Percentiles rank a stretch among this genome's conserved stretches.
Conservation (phyloP, 2,113 vertebrate species). For the Echinops telfairi region DNA sequence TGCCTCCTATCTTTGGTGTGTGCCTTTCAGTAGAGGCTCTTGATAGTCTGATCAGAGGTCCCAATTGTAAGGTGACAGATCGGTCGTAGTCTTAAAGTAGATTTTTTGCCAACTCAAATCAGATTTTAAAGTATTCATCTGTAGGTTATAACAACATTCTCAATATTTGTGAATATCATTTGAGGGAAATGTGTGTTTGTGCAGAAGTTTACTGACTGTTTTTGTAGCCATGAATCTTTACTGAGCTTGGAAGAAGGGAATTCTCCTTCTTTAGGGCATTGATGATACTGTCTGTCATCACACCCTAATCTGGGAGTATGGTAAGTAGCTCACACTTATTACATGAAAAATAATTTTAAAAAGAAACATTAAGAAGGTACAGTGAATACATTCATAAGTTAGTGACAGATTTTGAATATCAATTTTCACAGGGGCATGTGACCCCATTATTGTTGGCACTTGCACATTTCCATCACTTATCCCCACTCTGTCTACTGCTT, state of each 20-base stretch:
- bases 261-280: not conserved
- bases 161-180: constrained; percentile 14
- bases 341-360: not conserved
- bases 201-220: not conserved
- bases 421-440: not conserved
- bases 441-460: not conserved
- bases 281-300: not conserved
- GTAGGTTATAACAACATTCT: not conserved
- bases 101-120: constrained; percentile 4
- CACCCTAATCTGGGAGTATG: not conserved
- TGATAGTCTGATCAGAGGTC: not conserved
- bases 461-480: not conserved
- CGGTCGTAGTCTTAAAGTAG: not conserved
- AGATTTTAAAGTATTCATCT: constrained; percentile 6
- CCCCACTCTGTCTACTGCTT: not conserved
- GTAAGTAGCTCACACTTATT: too few species aligned
- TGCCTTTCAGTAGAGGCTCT: constrained; percentile 5
- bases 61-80: not conserved
- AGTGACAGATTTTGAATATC: not conserved
- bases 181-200: not conserved
- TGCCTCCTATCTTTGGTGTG: not conserved
- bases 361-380: not conserved
- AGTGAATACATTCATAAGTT: not conserved
- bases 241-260: not conserved
- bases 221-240: not conserved